Percentiles rank a stretch among this genome's conserved stretches.
Conservation (phyloP, 2,113 vertebrate species). For the Neomonachus schauinslandi region DNA sequence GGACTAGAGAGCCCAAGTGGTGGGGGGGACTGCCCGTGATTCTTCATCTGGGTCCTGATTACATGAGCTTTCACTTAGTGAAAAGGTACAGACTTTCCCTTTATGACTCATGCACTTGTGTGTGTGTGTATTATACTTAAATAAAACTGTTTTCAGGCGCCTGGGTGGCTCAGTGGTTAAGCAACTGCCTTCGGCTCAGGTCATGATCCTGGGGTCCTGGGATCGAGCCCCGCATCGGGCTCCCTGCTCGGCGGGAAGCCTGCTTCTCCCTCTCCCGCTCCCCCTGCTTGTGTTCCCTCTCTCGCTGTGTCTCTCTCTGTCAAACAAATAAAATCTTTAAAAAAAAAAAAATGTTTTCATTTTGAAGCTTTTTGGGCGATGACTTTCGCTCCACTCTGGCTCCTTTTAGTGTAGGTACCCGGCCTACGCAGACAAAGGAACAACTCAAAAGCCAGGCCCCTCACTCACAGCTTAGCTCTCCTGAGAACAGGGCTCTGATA, state of each 20-base stretch:
- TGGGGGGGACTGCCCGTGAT: no score
- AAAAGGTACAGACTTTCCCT: background rate
- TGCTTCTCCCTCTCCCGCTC: no score
- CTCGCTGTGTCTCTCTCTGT: no score
- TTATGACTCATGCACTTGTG: background rate
- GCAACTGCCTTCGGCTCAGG: no score
- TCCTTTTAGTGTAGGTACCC: background rate
- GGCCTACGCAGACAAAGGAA: background rate
- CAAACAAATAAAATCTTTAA: no score
- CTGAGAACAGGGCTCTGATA: background rate
- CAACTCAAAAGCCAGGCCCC: background rate
- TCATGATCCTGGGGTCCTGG: no score
- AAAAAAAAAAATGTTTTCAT: background rate
- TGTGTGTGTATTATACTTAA: background rate
- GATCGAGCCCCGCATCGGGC: no score
- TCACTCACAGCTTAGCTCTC: background rate
- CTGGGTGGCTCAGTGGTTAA: no score
- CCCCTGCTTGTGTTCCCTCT: no score
- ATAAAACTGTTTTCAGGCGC: background rate
- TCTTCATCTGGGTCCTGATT: background rate
- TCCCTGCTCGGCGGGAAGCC: no score
- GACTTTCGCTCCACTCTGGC: background rate
- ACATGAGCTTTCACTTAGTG: background rate
- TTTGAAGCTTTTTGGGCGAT: background rate
- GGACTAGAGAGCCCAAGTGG: background rate